Conservation (phyloP, 2,797 vertebrate species). For the Astyanax mexicanus region DNA sequence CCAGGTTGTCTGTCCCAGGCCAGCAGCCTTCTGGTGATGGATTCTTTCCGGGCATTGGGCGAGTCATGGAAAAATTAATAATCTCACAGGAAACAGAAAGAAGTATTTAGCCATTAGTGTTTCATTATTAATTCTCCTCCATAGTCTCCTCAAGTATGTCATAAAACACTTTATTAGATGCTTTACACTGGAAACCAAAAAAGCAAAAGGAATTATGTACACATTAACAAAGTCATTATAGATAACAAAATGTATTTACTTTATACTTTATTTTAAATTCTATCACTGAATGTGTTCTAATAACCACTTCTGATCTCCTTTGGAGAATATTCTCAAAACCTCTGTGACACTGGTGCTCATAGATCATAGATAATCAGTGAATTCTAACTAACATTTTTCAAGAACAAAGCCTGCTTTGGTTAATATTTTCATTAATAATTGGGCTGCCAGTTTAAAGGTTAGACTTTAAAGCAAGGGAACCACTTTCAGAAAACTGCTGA, state of each 20-base stretch:
- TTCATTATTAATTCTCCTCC: not conserved
- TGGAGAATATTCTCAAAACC: not conserved
- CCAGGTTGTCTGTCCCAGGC: conserved; percentile 21
- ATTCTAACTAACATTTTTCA: conserved; percentile 12
- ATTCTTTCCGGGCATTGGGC: conserved; percentile 31
- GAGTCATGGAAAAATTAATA: conserved; percentile 40
- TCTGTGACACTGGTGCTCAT: not conserved
- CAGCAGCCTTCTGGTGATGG: conserved; percentile 15
- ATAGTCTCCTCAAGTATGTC: no score
- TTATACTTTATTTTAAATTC: no score
- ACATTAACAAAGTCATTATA: not conserved
- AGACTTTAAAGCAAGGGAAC: conserved; percentile 20
- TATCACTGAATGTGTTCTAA: not conserved
- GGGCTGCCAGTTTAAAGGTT: conserved; percentile 42
- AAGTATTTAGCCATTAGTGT: conserved; percentile 7
- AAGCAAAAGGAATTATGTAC: not conserved
- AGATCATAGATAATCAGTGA: no score
- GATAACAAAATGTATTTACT: not conserved
- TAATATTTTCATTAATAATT: conserved; percentile 60
- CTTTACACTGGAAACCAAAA: conserved; percentile 2
- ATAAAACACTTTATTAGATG: conserved; percentile 6
- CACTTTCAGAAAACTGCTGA: conserved; percentile 3
- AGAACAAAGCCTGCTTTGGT: conserved; percentile 37
- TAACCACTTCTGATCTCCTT: not conserved
- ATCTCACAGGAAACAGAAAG: conserved; percentile 49